Evolutionary conservation across 2,888 invertebrate genomes (phyloP).

Genomic region (Allophyes oxyacanthae): DNA sequence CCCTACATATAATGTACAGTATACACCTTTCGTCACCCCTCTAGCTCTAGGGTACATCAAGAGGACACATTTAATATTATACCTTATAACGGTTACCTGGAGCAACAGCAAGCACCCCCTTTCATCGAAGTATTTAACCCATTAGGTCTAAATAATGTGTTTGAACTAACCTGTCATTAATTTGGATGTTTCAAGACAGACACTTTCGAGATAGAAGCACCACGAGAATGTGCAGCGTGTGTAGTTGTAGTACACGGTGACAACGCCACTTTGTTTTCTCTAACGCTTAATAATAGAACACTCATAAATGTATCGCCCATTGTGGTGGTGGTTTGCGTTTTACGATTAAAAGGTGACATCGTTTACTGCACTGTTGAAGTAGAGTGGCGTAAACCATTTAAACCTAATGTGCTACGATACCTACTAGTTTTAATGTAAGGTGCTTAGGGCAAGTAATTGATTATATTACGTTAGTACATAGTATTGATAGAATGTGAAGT

Average conservation of each 20-base stretch:
- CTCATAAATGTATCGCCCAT: no score
- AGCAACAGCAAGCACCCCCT: slow-evolving; percentile 66
- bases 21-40: slow-evolving; percentile 59
- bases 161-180: slow-evolving; percentile 27
- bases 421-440: slow-evolving; percentile 23
- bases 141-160: slow-evolving; percentile 38
- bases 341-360: no score
- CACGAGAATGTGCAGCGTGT: not conserved
- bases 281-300: no score
- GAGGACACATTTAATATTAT: slow-evolving; percentile 47
- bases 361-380: not conserved
- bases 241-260: not conserved
- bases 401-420: slow-evolving; percentile 25
- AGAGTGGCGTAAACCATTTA: slow-evolving; percentile 10
- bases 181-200: slow-evolving; percentile 24
- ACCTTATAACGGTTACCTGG: slow-evolving; percentile 63
- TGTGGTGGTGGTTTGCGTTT: no score
- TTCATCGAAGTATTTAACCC: slow-evolving; percentile 59
- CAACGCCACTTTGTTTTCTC: not conserved
- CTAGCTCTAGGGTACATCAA: slow-evolving; percentile 63
- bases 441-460: slow-evolving; percentile 23
- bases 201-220: not conserved
- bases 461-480: slow-evolving; percentile 18
- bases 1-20: slow-evolving; percentile 20
- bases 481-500: slow-evolving; percentile 19